Conservation (phyloP, 2,797 vertebrate genomes). For the Pseudomugil gertrudae region DNA sequence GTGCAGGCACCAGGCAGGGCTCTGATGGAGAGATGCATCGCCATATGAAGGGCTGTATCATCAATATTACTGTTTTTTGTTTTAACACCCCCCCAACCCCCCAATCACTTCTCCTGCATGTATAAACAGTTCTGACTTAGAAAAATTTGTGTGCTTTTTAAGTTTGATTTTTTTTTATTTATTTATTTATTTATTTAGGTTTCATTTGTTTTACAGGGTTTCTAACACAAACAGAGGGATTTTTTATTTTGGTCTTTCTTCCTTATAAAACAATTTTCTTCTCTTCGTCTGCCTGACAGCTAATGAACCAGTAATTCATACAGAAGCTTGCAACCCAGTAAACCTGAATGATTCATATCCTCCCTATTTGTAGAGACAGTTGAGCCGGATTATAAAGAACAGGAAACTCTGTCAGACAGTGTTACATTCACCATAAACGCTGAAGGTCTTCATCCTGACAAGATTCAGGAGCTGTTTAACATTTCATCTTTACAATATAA, state of each 20-base stretch:
- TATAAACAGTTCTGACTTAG: constrained; percentile 78
- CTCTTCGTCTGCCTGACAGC: constrained; percentile 13
- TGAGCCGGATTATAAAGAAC: neutral
- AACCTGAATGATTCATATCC: neutral
- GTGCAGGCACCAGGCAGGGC: constrained; percentile 87
- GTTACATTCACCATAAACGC: constrained; percentile 2
- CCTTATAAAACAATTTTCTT: constrained; percentile 29
- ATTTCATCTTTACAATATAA: constrained; percentile 4
- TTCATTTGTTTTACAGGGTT: constrained; percentile 70
- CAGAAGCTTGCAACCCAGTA: constrained; percentile 1
- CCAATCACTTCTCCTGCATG: constrained; percentile 81
- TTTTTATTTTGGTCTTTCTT: constrained; percentile 38
- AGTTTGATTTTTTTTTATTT: constrained; percentile 45
- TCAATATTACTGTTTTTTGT: constrained; percentile 78
- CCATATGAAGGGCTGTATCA: constrained; percentile 86
- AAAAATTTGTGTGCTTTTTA: constrained; percentile 72
- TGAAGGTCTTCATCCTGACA: constrained; percentile 11
- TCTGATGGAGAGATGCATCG: constrained; percentile 86
- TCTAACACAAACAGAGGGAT: constrained; percentile 62
- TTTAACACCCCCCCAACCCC: constrained; percentile 28
- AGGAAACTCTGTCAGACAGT: neutral
- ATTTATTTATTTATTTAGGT: constrained; percentile 50
- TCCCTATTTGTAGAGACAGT: constrained; percentile 3
- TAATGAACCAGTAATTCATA: constrained; percentile 8
- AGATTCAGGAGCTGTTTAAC: constrained; percentile 18